These are phyloP conservation scores for Pollenia angustigena DNA, from an alignment of 2,888 invertebrate species.

Conservation along the genomic window DNA sequence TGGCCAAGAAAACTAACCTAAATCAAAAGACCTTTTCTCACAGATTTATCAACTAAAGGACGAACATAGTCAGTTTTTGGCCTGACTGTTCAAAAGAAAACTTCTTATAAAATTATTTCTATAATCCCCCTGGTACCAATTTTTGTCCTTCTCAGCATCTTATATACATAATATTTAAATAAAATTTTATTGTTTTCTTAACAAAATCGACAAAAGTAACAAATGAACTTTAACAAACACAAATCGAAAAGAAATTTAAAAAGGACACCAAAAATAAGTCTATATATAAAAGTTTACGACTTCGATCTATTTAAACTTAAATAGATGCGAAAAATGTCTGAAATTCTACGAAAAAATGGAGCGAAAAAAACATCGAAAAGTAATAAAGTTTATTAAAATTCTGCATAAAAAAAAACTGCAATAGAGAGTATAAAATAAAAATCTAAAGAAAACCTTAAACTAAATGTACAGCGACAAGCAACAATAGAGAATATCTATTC, in stretches of 20 bases:
- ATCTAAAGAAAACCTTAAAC: background rate
- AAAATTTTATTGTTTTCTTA: slow-evolving; percentile 70
- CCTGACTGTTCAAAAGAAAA: too few species aligned
- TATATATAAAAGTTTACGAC: slow-evolving; percentile 80
- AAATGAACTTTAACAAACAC: slow-evolving; percentile 53
- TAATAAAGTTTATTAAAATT: slow-evolving; percentile 55
- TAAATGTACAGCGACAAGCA: background rate
- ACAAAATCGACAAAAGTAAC: slow-evolving; percentile 32
- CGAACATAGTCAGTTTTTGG: too few species aligned
- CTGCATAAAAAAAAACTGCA: background rate
- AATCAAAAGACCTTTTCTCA: too few species aligned
- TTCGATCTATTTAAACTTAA: slow-evolving; percentile 80
- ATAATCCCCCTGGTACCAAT: background rate
- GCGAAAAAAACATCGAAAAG: slow-evolving; percentile 12
- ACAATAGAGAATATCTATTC: background rate
- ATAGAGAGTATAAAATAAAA: background rate
- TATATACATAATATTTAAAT: slow-evolving; percentile 63
- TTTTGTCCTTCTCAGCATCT: slow-evolving; percentile 8
- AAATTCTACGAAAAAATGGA: slow-evolving; percentile 25
- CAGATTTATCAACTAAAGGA: too few species aligned
- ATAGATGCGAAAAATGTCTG: slow-evolving; percentile 76
- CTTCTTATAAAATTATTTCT: too few species aligned
- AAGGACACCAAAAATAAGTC: slow-evolving; percentile 74
- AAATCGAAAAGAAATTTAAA: slow-evolving; percentile 45
- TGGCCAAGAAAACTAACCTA: too few species aligned